Percentiles rank a stretch among this genome's conserved stretches.
phyloP scores from a whole-genome alignment of 2,797 vertebrate species.

The Mus caroli region DNA sequence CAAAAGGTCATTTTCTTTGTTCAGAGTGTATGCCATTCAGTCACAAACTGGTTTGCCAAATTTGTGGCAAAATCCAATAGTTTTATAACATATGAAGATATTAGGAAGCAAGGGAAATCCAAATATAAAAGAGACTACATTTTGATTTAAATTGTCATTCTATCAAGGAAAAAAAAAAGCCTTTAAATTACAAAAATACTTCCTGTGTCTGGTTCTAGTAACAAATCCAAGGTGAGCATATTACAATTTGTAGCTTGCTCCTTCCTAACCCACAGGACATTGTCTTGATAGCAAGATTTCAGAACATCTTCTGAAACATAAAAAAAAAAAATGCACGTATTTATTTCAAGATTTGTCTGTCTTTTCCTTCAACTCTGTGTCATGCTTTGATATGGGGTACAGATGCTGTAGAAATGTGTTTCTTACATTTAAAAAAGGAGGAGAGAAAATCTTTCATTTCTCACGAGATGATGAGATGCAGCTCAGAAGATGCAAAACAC shows the following conservation, averaged over 20 bases:
- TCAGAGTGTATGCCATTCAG: neutral
- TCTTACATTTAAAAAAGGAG: neutral
- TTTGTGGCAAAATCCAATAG: neutral
- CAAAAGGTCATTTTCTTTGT: neutral
- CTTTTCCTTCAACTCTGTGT: conserved; percentile 4
- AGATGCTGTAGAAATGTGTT: conserved; percentile 44
- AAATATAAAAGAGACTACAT: neutral
- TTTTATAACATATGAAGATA: conserved; percentile 4
- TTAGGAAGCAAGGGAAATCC: neutral
- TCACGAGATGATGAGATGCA: conserved; percentile 71
- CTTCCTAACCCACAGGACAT: neutral
- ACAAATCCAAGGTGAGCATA: too few species aligned
- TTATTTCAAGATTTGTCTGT: neutral
- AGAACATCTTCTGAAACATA: neutral
- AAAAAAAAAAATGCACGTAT: neutral
- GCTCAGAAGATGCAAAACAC: conserved; percentile 63
- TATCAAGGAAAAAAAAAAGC: neutral
- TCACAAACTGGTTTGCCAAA: neutral
- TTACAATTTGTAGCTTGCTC: neutral
- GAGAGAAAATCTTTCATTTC: conserved; percentile 60
- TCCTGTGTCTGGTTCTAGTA: neutral
- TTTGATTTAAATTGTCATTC: neutral
- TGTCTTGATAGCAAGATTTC: neutral
- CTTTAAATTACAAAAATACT: neutral
- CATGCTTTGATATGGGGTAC: conserved; percentile 60